phyloP scores from a whole-genome alignment of 2,113 vertebrate species.

The Paramisgurnus dabryanus region DNA sequence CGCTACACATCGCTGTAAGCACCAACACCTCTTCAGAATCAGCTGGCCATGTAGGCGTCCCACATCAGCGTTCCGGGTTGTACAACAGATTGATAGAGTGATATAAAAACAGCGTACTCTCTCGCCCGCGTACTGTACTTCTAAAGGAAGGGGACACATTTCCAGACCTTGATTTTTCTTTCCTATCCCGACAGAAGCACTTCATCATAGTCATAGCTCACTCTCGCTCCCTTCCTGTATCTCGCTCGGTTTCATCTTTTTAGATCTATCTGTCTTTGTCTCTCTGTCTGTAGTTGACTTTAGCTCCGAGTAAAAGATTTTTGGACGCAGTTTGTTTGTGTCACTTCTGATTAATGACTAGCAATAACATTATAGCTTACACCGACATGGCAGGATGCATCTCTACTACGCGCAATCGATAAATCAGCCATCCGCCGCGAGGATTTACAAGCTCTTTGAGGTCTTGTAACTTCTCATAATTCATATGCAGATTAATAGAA shows the following conservation, averaged over 20 bases:
- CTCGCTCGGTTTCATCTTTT: conserved; percentile 27
- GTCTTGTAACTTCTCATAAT: conserved; percentile 57
- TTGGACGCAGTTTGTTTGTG: conserved; percentile 72
- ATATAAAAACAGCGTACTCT: conserved; percentile 3
- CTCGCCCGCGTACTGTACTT: conserved; percentile 10
- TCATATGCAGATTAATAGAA: conserved; percentile 69
- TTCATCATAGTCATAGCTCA: conserved; percentile 46
- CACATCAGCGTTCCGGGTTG: background rate
- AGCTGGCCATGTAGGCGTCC: background rate
- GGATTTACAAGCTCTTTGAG: conserved; percentile 66
- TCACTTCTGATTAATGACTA: conserved; percentile 74
- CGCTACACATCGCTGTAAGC: too few species aligned
- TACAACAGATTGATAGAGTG: background rate
- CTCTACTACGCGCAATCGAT: conserved; percentile 72
- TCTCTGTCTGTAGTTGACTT: conserved; percentile 48
- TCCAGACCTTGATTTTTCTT: conserved; percentile 49
- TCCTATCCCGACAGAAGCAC: conserved; percentile 45
- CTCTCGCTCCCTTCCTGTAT: conserved; percentile 11
- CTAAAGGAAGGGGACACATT: conserved; percentile 33
- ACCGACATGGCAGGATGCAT: conserved; percentile 74
- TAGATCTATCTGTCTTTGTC: conserved; percentile 50
- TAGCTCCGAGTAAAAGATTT: conserved; percentile 68
- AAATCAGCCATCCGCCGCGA: conserved; percentile 71
- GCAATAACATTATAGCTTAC: conserved; percentile 74
- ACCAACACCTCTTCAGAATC: background rate